Evolutionary conservation across 2,888 invertebrate species (phyloP).

Genomic region (Caenorhabditis becei): DNA sequence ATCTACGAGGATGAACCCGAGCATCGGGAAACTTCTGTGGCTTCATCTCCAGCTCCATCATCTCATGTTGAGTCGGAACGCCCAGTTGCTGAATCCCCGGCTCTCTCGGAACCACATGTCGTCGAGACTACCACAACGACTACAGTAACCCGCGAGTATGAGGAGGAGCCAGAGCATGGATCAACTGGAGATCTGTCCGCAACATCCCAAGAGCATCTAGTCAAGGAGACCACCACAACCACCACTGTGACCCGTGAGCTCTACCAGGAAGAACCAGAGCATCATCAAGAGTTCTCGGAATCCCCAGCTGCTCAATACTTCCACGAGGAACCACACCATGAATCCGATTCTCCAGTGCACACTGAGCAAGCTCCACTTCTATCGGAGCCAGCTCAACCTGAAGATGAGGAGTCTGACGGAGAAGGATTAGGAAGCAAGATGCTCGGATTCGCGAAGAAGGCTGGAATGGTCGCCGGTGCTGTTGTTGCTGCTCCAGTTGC

Average conservation of each 20-base stretch:
- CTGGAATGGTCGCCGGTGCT: constrained; percentile 72
- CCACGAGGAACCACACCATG: constrained; percentile 25
- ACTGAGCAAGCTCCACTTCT: constrained; percentile 45
- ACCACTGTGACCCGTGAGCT: constrained; percentile 16
- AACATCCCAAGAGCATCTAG: not conserved
- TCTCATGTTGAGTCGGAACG: constrained; percentile 12
- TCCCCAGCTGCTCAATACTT: constrained; percentile 15
- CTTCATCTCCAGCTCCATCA: not conserved
- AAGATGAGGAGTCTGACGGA: constrained; percentile 53
- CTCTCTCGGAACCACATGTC: constrained; percentile 16
- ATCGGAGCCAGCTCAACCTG: constrained; percentile 25
- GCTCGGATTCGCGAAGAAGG: constrained; percentile 69
- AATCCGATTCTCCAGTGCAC: constrained; percentile 22
- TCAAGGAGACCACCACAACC: constrained; percentile 6
- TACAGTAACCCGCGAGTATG: constrained; percentile 5
- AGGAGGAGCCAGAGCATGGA: constrained; percentile 9
- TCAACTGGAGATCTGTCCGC: too few relatives aligned
- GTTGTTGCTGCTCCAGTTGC: constrained; percentile 72
- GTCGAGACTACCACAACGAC: constrained; percentile 27
- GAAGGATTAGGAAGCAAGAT: constrained; percentile 63
- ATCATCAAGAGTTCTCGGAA: not conserved
- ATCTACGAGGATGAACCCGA: not conserved
- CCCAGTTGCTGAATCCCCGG: constrained; percentile 10
- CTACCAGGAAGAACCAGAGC: constrained; percentile 17
- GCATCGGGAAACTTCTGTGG: not conserved